phyloP scores from a whole-genome alignment of 2,888 invertebrate genomes.

The Drosophila setosimentum region DNA sequence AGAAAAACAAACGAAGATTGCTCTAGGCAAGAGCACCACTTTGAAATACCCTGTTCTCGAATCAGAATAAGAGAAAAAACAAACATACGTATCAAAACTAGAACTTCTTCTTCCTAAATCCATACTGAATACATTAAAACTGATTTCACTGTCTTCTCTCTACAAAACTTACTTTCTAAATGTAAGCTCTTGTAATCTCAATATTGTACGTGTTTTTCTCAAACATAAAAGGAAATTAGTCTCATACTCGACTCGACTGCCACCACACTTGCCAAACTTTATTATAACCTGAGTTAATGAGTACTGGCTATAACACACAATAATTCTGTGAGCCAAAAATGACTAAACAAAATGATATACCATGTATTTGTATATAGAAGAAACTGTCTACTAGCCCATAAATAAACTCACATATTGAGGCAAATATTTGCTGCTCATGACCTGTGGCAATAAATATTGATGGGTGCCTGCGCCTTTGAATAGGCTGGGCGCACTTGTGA shows the following conservation, averaged over 20 bases:
- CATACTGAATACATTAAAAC: background rate
- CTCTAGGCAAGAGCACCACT: background rate
- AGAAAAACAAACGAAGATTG: background rate
- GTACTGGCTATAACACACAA: background rate
- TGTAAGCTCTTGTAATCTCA: background rate
- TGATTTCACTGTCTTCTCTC: background rate
- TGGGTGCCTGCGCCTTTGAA: conserved; percentile 24
- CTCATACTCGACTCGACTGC: background rate
- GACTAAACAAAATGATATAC: conserved; percentile 25
- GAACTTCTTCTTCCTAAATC: background rate
- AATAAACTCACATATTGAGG: conserved; percentile 28
- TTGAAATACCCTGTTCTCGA: background rate
- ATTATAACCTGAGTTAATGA: background rate
- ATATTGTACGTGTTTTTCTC: background rate
- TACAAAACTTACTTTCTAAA: background rate
- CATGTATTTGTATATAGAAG: conserved; percentile 12
- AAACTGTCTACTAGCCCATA: conserved; percentile 35
- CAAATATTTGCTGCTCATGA: conserved; percentile 71
- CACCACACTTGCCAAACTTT: background rate
- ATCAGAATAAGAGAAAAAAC: background rate
- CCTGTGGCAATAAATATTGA: conserved; percentile 74
- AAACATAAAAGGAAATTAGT: background rate
- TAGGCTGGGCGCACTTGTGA: conserved; percentile 43
- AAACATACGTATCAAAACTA: background rate
- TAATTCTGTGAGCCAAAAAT: background rate